Percentiles rank a stretch among this genome's conserved stretches.
Conservation (phyloP, 2,113 vertebrate species). For the Patagioenas fasciata region DNA sequence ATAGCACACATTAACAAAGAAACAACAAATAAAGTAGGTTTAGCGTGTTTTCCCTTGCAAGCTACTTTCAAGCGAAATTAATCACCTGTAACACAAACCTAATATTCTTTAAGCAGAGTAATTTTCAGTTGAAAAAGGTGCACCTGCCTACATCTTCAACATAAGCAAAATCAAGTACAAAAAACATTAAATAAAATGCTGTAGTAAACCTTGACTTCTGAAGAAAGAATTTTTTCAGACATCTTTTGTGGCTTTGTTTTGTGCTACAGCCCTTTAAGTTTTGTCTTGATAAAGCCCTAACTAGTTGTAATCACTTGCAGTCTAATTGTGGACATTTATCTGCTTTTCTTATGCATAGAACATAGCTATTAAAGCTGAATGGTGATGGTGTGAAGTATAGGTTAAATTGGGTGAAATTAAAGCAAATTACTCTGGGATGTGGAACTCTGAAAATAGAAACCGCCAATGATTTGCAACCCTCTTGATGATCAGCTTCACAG, state of each 20-base stretch:
- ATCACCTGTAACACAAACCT: slow-evolving; percentile 66
- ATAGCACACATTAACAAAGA: neutral
- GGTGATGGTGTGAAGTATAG: slow-evolving; percentile 91
- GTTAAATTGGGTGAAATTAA: slow-evolving; percentile 99
- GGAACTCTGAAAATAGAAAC: slow-evolving; percentile 88
- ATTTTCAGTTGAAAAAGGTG: slow-evolving; percentile 79
- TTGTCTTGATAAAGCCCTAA: slow-evolving; percentile 86
- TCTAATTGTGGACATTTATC: slow-evolving; percentile 97
- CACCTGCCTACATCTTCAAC: slow-evolving; percentile 87
- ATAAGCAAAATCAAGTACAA: slow-evolving; percentile 81
- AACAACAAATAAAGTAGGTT: slow-evolving; percentile 47
- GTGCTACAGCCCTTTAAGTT: slow-evolving; percentile 83
- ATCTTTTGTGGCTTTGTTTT: slow-evolving; percentile 87
- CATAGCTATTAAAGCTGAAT: slow-evolving; percentile 92
- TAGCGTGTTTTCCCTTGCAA: slow-evolving; percentile 63
- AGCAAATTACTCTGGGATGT: slow-evolving; percentile 95
- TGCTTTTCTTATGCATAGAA: slow-evolving; percentile 89
- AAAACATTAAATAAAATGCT: slow-evolving; percentile 71
- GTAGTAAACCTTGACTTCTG: slow-evolving; percentile 76
- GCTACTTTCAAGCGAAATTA: slow-evolving; percentile 67
- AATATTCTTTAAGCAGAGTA: slow-evolving; percentile 69
- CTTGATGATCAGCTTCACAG: slow-evolving; percentile 89
- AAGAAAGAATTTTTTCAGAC: slow-evolving; percentile 79
- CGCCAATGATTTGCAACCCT: slow-evolving; percentile 88
- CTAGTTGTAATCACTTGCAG: slow-evolving; percentile 89